These are phyloP conservation scores for Monoplex corrugatus DNA, from an alignment of 2,888 invertebrate genomes.

Conservation along the genomic window DNA sequence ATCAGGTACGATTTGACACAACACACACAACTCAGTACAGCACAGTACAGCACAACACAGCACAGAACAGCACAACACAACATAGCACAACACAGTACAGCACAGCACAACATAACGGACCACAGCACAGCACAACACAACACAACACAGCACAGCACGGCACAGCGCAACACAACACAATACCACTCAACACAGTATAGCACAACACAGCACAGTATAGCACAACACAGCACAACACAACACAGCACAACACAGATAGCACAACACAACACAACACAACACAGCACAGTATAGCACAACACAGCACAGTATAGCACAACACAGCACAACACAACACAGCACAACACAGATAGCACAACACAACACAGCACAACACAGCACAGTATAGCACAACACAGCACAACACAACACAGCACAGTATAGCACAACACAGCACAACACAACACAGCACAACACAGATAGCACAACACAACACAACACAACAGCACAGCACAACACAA, in stretches of 20 bases:
- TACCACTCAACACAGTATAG: not conserved
- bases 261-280: not conserved
- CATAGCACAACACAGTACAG: not conserved
- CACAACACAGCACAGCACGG: too few relatives aligned
- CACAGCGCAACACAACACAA: not conserved
- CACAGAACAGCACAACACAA: not conserved
- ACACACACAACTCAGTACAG: not conserved
- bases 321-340: not conserved
- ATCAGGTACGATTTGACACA: not conserved
- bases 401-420: not conserved
- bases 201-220: not conserved
- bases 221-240: too few relatives aligned
- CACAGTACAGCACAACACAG: not conserved
- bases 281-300: not conserved
- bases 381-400: not conserved
- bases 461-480: not conserved
- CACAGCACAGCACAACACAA: not conserved
- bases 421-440: not conserved
- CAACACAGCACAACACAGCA: not conserved
- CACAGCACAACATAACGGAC: not conserved
- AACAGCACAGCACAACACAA: not conserved
- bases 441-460: not conserved
- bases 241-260: not conserved
- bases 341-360: not conserved
- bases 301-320: not conserved